phyloP scores from a whole-genome alignment of 2,888 invertebrate genomes.

The Catocala sponsa region DNA sequence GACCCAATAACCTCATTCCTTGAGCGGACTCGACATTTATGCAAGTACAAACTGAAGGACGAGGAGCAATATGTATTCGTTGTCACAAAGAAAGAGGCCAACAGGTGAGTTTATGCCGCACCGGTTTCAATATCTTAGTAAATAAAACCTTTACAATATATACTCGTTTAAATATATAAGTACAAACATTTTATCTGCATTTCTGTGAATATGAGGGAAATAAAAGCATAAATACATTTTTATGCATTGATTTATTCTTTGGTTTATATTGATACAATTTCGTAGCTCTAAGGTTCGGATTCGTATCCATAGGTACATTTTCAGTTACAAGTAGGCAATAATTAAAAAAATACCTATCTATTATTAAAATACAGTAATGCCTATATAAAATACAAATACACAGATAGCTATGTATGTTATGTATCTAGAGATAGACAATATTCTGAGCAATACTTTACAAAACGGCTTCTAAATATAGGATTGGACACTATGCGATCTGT shows the following conservation, averaged over 20 bases:
- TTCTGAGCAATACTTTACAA: constrained; percentile 56
- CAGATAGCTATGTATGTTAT: constrained; percentile 46
- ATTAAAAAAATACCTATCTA: constrained; percentile 69
- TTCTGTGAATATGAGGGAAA: background rate
- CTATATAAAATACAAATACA: constrained; percentile 70
- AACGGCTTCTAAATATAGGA: constrained; percentile 34
- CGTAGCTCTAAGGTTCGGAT: constrained; percentile 65
- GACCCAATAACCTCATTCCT: constrained; percentile 21
- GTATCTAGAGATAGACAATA: constrained; percentile 49
- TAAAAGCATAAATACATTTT: constrained; percentile 35
- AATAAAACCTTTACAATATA: too few relatives aligned
- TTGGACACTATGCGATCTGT: constrained; percentile 18
- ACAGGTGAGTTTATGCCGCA: too few relatives aligned
- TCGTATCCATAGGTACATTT: constrained; percentile 56
- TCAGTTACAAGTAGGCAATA: constrained; percentile 59
- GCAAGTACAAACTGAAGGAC: background rate
- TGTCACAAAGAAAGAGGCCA: too few relatives aligned
- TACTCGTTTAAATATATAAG: too few relatives aligned
- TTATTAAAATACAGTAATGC: constrained; percentile 68
- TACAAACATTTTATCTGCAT: too few relatives aligned
- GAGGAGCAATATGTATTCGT: too few relatives aligned
- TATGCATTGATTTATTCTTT: constrained; percentile 64
- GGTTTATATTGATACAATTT: constrained; percentile 67
- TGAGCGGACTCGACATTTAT: constrained; percentile 32
- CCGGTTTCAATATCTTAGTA: too few relatives aligned